phyloP scores from a whole-genome alignment of 2,113 vertebrate genomes.

The Ginglymostoma cirratum region DNA sequence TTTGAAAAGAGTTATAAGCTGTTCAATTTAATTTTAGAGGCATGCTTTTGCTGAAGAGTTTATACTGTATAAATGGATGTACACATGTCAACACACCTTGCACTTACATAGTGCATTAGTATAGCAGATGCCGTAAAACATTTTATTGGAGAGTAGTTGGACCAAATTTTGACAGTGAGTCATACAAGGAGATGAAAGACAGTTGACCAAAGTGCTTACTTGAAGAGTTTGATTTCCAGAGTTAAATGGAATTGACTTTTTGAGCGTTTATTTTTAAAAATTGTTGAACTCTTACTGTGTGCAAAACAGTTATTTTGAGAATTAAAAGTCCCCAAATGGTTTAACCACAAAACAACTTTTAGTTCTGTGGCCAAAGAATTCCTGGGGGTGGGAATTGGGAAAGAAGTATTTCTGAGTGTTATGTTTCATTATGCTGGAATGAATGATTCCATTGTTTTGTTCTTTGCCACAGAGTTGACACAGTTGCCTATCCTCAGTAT shows the following conservation, averaged over 20 bases:
- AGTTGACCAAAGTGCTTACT: not conserved
- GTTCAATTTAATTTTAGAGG: not conserved
- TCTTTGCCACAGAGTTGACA: not conserved
- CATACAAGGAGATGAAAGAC: not conserved
- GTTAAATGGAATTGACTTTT: not conserved
- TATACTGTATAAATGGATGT: not conserved
- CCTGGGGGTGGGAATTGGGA: not conserved
- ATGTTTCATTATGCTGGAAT: not conserved
- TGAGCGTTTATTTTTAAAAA: not conserved
- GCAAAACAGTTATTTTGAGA: constrained; percentile 5
- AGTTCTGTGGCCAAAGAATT: not conserved
- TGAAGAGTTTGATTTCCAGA: not conserved
- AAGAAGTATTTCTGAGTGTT: not conserved
- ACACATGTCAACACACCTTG: not conserved
- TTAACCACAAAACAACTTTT: not conserved
- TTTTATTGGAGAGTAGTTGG: too few relatives aligned
- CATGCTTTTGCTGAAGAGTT: not conserved
- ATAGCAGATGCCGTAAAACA: not conserved
- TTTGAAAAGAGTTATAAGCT: not conserved
- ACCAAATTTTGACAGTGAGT: not conserved
- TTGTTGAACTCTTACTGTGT: not conserved
- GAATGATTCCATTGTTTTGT: not conserved
- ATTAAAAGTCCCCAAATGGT: not conserved
- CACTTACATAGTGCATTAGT: not conserved
- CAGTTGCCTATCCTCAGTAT: not conserved